Conservation (phyloP, 2,797 vertebrate genomes). For the Chrysocyon brachyurus region DNA sequence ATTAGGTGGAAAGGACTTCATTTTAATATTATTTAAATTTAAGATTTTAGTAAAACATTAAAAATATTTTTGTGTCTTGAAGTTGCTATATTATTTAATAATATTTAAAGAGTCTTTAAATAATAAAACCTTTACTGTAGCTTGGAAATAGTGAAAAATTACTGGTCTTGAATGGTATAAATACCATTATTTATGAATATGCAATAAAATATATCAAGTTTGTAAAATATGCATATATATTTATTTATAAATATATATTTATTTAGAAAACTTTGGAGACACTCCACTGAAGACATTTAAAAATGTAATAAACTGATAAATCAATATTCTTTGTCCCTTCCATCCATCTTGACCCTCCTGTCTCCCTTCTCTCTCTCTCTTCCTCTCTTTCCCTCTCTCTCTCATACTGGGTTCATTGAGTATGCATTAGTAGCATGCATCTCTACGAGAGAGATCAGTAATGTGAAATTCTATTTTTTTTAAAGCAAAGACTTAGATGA, state of each 20-base stretch:
- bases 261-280: not conserved
- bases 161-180: not conserved
- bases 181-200: not conserved
- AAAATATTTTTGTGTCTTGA: not conserved
- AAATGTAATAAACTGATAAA: not conserved
- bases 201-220: not conserved
- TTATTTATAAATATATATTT: not conserved
- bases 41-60: not conserved
- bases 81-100: not conserved
- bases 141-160: not conserved
- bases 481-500: slow-evolving; percentile 46
- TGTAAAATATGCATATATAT: not conserved
- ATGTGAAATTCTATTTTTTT: slow-evolving; percentile 22
- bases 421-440: not conserved
- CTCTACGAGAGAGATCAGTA: not conserved
- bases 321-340: not conserved
- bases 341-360: not conserved
- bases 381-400: not conserved
- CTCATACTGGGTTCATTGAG: not conserved
- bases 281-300: not conserved
- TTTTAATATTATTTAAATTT: not conserved
- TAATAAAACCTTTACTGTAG: not conserved
- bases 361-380: not conserved
- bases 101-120: not conserved
- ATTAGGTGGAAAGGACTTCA: not conserved